These are phyloP conservation scores for Pachycephala philippinensis DNA, from an alignment of 2,113 vertebrate species.

Conservation along the genomic window DNA sequence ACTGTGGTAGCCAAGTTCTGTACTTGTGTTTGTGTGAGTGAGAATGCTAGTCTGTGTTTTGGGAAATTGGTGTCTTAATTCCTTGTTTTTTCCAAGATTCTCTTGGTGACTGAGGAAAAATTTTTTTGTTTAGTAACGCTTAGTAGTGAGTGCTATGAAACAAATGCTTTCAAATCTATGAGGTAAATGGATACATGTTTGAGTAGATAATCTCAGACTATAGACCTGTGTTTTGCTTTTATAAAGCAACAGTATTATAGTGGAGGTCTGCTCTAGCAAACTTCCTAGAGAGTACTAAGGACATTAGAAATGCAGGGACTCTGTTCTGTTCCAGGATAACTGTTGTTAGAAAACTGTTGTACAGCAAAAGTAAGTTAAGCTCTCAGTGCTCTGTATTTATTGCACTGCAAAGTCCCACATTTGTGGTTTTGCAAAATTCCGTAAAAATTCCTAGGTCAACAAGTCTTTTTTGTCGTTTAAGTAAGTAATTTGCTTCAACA, in stretches of 20 bases:
- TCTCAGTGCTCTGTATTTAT: accelerated
- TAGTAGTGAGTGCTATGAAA: not conserved
- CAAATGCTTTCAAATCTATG: not conserved
- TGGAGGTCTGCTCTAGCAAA: not conserved
- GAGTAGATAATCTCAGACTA: not conserved
- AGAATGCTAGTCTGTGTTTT: not conserved
- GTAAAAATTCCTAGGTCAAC: not conserved
- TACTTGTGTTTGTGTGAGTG: not conserved
- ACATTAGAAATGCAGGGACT: not conserved
- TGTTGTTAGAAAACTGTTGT: not conserved
- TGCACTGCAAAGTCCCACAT: not conserved
- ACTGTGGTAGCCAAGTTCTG: not conserved
- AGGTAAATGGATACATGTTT: not conserved
- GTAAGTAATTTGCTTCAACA: not conserved
- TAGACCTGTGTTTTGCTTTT: not conserved
- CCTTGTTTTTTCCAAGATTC: not conserved
- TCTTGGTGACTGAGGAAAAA: not conserved
- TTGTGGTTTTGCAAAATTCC: not conserved
- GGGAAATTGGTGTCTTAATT: not conserved
- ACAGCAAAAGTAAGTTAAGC: not conserved
- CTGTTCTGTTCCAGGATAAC: not conserved
- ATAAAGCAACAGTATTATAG: not conserved
- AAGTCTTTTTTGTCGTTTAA: not conserved
- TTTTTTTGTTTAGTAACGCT: not conserved
- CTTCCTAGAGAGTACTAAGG: not conserved